Evolutionary conservation across 2,113 vertebrate species (phyloP).

Genomic region (Neogobius melanostomus): DNA sequence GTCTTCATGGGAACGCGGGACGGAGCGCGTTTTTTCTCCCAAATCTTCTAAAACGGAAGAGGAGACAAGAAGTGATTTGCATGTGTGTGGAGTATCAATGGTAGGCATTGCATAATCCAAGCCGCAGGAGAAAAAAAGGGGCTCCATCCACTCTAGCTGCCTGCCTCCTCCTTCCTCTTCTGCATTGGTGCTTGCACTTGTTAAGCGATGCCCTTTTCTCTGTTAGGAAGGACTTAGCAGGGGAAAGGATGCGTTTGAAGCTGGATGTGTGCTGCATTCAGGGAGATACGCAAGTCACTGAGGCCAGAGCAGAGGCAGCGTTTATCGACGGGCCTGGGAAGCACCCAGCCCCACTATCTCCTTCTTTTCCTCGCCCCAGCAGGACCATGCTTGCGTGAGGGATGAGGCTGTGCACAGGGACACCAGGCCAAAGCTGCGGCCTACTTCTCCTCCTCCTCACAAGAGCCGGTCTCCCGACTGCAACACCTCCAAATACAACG

Average conservation of each 20-base stretch:
- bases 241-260: slow-evolving; percentile 70
- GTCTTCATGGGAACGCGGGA: slow-evolving; percentile 57
- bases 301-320: slow-evolving; percentile 56
- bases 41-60: slow-evolving; percentile 63
- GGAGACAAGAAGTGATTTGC: slow-evolving; percentile 56
- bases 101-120: slow-evolving; percentile 76
- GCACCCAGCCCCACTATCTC: slow-evolving; percentile 78
- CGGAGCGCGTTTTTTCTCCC: slow-evolving; percentile 58
- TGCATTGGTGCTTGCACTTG: slow-evolving; percentile 59
- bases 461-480: slow-evolving; percentile 93
- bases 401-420: slow-evolving; percentile 99
- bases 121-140: slow-evolving; percentile 51
- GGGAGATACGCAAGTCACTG: slow-evolving; percentile 69
- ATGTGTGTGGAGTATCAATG: slow-evolving; percentile 57
- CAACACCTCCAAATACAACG: slow-evolving; percentile 93
- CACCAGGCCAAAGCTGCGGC: slow-evolving; percentile 97
- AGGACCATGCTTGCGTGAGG: slow-evolving; percentile 99
- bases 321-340: slow-evolving; percentile 71
- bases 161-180: slow-evolving; percentile 22
- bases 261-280: slow-evolving; percentile 77
- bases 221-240: slow-evolving; percentile 65
- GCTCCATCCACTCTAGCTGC: slow-evolving; percentile 58
- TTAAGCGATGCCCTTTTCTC: slow-evolving; percentile 72
- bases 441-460: slow-evolving; percentile 95
- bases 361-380: slow-evolving; percentile 87